phyloP scores from a whole-genome alignment of 2,113 vertebrate genomes.

The Falcunculus frontatus region DNA sequence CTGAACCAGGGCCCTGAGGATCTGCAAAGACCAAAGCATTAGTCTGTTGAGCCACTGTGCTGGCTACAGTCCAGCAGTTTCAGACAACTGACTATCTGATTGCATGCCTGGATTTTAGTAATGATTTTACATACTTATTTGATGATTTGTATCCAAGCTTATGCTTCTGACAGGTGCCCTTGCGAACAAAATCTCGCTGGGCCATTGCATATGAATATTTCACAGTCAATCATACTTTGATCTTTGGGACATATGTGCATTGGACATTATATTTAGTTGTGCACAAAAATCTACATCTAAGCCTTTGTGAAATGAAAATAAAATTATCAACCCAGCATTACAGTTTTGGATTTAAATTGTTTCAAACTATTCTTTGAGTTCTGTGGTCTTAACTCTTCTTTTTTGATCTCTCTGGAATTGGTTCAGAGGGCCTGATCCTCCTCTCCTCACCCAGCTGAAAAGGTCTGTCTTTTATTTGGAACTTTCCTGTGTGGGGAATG shows the following conservation, averaged over 20 bases:
- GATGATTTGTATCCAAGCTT: slow-evolving; percentile 59
- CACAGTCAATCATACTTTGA: slow-evolving; percentile 51
- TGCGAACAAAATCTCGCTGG: slow-evolving; percentile 45
- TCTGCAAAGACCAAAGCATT: slow-evolving; percentile 25
- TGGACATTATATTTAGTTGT: slow-evolving; percentile 57
- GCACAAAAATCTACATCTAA: slow-evolving; percentile 38
- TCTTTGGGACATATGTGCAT: slow-evolving; percentile 45
- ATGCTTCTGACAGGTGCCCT: slow-evolving; percentile 68
- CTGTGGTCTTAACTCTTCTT: neutral
- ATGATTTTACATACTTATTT: slow-evolving; percentile 48
- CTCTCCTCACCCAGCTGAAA: neutral
- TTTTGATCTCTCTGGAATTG: neutral
- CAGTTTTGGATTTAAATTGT: neutral
- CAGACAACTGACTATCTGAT: slow-evolving; percentile 46
- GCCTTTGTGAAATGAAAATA: slow-evolving; percentile 43
- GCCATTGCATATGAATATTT: slow-evolving; percentile 53
- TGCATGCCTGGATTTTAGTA: slow-evolving; percentile 38
- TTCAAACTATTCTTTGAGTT: slow-evolving; percentile 1
- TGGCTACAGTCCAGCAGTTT: slow-evolving; percentile 32
- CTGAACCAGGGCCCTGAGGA: slow-evolving; percentile 32
- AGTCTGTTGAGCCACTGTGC: slow-evolving; percentile 36
- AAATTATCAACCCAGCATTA: neutral
- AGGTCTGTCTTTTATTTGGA: neutral
- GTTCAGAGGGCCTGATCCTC: neutral
- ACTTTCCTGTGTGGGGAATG: neutral